Percentiles rank a stretch among this genome's conserved stretches.
Evolutionary conservation across 2,888 invertebrate genomes (phyloP).

Genomic region (Saturnia pavonia): DNA sequence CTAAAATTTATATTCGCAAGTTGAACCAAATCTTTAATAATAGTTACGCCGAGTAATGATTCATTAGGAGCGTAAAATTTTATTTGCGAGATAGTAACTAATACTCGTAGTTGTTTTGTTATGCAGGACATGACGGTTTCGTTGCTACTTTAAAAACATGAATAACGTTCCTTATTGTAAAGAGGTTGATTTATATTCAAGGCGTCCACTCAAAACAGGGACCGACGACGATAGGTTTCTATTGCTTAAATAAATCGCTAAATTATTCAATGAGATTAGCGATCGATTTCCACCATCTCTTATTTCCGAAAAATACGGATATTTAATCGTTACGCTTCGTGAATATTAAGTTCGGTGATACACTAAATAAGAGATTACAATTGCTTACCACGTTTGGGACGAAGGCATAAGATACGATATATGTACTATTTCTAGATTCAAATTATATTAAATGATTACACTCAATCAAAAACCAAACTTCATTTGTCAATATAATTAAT

Average conservation of each 20-base stretch:
- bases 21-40: background rate
- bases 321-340: constrained; percentile 13
- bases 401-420: background rate
- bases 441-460: background rate
- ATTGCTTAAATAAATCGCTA: constrained; percentile 45
- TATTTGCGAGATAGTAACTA: constrained; percentile 14
- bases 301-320: constrained; percentile 22
- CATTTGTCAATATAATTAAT: background rate
- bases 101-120: constrained; percentile 14
- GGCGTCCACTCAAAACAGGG: constrained; percentile 33
- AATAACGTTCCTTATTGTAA: constrained; percentile 24
- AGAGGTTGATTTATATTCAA: constrained; percentile 38
- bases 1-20: background rate
- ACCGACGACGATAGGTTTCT: constrained; percentile 31
- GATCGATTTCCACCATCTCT: constrained; percentile 40
- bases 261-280: constrained; percentile 54
- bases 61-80: constrained; percentile 15
- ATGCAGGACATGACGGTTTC: constrained; percentile 24
- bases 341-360: background rate
- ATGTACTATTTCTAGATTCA: background rate
- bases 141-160: constrained; percentile 30
- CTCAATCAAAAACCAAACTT: background rate
- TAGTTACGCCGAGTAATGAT: background rate
- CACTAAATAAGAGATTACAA: background rate
- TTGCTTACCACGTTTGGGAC: background rate